Percentiles rank a stretch among this genome's conserved stretches.
phyloP scores from a whole-genome alignment of 2,113 vertebrate species.

The Sus scrofa region DNA sequence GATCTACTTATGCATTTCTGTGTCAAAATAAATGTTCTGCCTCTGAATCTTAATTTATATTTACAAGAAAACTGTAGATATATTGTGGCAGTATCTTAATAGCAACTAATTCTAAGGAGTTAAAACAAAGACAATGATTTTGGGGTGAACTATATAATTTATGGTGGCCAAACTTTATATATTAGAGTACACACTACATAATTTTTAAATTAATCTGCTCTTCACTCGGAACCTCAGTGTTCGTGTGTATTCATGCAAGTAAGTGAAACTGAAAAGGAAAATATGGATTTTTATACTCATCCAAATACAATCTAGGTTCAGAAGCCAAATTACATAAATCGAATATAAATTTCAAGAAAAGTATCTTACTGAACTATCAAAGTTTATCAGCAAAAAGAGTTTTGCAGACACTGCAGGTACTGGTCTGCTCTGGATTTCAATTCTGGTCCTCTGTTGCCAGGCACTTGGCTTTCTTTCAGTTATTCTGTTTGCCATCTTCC shows the following conservation, averaged over 20 bases:
- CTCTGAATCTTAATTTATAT: neutral
- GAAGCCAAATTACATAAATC: neutral
- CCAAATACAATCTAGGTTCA: neutral
- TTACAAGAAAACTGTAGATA: too few species aligned
- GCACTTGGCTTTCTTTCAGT: slow-evolving; percentile 93
- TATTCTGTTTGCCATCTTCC: slow-evolving; percentile 95
- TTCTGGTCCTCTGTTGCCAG: slow-evolving; percentile 94
- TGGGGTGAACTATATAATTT: neutral
- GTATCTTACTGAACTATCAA: slow-evolving; percentile 89
- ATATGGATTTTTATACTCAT: neutral
- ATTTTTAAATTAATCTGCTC: neutral
- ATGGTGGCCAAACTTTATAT: neutral
- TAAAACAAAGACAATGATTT: neutral
- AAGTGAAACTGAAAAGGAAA: neutral
- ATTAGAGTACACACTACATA: neutral
- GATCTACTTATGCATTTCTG: neutral
- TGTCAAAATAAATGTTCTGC: neutral
- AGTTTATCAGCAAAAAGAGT: slow-evolving; percentile 91
- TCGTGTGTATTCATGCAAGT: neutral
- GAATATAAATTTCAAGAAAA: slow-evolving; percentile 29
- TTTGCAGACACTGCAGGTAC: slow-evolving; percentile 91
- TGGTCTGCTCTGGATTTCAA: slow-evolving; percentile 95
- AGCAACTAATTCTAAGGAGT: neutral
- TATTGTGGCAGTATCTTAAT: neutral
- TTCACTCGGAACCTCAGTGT: neutral